These are phyloP conservation scores for Drosophila nigritarsus DNA, from an alignment of 2,888 invertebrate genomes.

Conservation along the genomic window DNA sequence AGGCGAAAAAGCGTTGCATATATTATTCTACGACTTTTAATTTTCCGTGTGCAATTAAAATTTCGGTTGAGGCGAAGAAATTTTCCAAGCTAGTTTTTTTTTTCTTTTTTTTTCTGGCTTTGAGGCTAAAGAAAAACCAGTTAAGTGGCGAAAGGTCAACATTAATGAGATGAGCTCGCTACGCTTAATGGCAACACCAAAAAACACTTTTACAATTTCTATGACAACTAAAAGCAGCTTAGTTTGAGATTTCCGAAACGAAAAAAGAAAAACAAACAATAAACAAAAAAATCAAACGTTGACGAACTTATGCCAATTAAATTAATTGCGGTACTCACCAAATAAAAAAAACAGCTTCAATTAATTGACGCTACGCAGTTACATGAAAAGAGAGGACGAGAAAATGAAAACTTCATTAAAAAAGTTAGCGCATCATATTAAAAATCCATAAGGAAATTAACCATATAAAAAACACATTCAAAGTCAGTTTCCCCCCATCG, in stretches of 20 bases:
- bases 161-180: conserved; percentile 38
- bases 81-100: conserved; percentile 7
- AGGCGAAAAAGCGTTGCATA: conserved; percentile 66
- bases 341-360: conserved; percentile 22
- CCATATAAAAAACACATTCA: conserved; percentile 23
- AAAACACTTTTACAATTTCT: conserved; percentile 12
- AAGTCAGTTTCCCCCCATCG: background rate
- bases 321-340: conserved; percentile 48
- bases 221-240: background rate
- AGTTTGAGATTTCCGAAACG: background rate
- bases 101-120: background rate
- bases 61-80: conserved; percentile 38
- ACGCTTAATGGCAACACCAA: conserved; percentile 21
- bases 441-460: conserved; percentile 36
- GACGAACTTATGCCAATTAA: conserved; percentile 13
- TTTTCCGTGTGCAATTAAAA: conserved; percentile 69
- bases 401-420: conserved; percentile 32
- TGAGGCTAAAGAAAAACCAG: background rate
- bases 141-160: background rate
- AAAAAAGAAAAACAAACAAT: background rate
- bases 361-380: conserved; percentile 48
- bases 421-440: conserved; percentile 18
- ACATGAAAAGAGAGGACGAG: conserved; percentile 11
- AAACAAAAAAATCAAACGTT: background rate
- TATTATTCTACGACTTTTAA: conserved; percentile 47